Conservation (phyloP, 2,797 vertebrate species). For the Lacerta bilineata region DNA sequence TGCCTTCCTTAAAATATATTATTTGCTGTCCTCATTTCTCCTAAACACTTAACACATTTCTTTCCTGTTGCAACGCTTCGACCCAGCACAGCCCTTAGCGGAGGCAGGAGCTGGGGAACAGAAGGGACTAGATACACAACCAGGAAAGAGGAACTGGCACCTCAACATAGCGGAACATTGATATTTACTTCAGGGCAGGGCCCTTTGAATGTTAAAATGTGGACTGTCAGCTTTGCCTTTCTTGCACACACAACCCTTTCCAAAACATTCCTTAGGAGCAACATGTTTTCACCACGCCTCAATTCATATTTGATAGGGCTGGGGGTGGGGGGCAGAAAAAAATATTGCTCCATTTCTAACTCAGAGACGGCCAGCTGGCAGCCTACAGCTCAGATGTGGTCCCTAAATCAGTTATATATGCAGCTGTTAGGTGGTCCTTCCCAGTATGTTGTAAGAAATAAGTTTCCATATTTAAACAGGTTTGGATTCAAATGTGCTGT, state of each 20-base stretch:
- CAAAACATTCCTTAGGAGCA: not conserved
- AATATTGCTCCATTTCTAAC: not conserved
- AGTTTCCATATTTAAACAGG: not conserved
- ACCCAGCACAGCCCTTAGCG: not conserved
- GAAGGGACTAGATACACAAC: not conserved
- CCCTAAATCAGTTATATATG: not conserved
- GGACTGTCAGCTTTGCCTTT: not conserved
- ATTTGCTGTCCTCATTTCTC: not conserved
- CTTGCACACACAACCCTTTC: not conserved
- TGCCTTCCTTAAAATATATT: not conserved
- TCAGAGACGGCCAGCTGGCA: not conserved
- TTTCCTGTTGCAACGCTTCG: not conserved
- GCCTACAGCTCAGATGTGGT: not conserved
- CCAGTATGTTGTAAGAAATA: not conserved
- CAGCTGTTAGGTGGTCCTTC: not conserved
- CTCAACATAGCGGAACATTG: not conserved
- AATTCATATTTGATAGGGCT: not conserved
- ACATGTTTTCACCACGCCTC: not conserved
- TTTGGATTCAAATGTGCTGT: no score
- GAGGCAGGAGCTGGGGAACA: not conserved
- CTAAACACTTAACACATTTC: constrained; percentile 8
- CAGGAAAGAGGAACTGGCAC: not conserved
- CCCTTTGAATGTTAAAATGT: not conserved
- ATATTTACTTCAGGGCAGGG: not conserved
- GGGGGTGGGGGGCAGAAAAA: no score